These are phyloP conservation scores for Hemithea aestivaria DNA, from an alignment of 2,888 invertebrate species.

Conservation along the genomic window DNA sequence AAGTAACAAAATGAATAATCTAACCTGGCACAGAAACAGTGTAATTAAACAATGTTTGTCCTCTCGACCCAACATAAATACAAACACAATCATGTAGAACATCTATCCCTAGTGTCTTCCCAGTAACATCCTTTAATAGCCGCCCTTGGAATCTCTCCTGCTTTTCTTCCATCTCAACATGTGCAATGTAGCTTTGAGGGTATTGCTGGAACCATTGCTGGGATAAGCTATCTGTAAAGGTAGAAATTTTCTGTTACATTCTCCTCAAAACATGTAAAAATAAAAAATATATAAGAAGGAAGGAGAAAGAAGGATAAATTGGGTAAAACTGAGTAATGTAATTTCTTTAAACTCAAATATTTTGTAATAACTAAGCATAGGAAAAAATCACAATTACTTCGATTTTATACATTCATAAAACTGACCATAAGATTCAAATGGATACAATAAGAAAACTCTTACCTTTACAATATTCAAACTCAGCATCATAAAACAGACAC, in stretches of 20 bases:
- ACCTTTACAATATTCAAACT: conserved; percentile 82
- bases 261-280: no score
- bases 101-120: conserved; percentile 42
- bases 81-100: conserved; percentile 75
- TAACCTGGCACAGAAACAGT: conserved; percentile 75
- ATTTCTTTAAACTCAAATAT: no score
- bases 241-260: conserved; percentile 1
- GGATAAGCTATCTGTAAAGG: conserved; percentile 47
- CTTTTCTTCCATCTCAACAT: conserved; percentile 45
- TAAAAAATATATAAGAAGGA: no score
- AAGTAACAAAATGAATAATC: no score
- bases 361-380: no score
- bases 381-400: no score
- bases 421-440: no score
- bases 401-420: no score
- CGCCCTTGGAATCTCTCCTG: conserved; percentile 53
- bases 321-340: no score
- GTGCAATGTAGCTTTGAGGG: conserved; percentile 53
- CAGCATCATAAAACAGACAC: conserved; percentile 83
- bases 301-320: no score
- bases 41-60: conserved; percentile 82
- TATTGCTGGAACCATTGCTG: conserved; percentile 49
- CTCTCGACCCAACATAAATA: conserved; percentile 83
- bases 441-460: background rate
- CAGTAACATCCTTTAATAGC: conserved; percentile 39